These are phyloP conservation scores for Proteles cristata DNA, from an alignment of 2,113 vertebrate species.

Conservation along the genomic window DNA sequence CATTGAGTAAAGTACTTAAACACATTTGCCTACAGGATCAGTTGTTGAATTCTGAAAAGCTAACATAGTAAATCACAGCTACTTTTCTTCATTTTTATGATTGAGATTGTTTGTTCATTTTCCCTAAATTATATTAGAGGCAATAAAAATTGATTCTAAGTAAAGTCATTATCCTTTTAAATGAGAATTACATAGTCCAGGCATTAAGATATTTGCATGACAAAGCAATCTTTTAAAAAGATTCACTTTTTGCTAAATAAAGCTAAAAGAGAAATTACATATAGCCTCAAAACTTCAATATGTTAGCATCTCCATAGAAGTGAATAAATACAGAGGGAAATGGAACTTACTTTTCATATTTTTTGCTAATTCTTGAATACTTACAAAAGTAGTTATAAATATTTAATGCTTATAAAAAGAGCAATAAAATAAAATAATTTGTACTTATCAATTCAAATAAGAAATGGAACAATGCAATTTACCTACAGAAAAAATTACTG, in stretches of 20 bases:
- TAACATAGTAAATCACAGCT: background rate
- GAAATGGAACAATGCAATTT: background rate
- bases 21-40: background rate
- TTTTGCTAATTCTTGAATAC: background rate
- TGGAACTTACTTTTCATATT: background rate
- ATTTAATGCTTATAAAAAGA: background rate
- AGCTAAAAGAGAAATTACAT: background rate
- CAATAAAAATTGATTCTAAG: slow-evolving; percentile 67
- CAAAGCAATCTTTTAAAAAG: slow-evolving; percentile 34
- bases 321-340: background rate
- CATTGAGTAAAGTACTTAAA: background rate
- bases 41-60: slow-evolving; percentile 29
- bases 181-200: slow-evolving; percentile 1
- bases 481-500: background rate
- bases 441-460: background rate
- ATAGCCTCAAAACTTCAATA: background rate
- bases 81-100: slow-evolving; percentile 43
- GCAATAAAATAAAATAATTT: background rate
- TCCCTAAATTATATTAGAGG: slow-evolving; percentile 51
- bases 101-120: slow-evolving; percentile 57
- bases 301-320: background rate
- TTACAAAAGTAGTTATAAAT: background rate
- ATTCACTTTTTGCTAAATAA: slow-evolving; percentile 52
- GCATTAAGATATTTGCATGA: slow-evolving; percentile 39
- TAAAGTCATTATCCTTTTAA: slow-evolving; percentile 64